phyloP scores from a whole-genome alignment of 1,140 invertebrate species.

The Ips nitidus region DNA sequence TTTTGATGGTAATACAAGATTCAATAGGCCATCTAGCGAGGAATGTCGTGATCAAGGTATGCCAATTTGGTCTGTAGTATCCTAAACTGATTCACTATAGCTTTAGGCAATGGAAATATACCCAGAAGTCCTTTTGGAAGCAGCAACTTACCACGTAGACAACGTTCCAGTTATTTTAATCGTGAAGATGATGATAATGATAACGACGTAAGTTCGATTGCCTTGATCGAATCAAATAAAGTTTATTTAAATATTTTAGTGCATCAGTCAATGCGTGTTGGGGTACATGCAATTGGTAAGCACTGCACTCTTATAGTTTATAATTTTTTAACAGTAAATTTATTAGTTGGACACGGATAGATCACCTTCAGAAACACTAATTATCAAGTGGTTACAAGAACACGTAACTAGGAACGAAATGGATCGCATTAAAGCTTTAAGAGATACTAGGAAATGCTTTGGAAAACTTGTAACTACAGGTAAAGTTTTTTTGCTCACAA shows the following conservation, averaged over 20 bases:
- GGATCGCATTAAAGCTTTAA: constrained; percentile 42
- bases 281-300: constrained; percentile 45
- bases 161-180: constrained; percentile 21
- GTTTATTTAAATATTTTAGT: constrained; percentile 33
- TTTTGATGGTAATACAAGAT: constrained; percentile 14
- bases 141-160: not conserved
- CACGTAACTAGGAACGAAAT: constrained; percentile 40
- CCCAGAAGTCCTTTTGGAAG: too few relatives aligned
- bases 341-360: constrained; percentile 44
- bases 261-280: constrained; percentile 45
- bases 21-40: constrained; percentile 9
- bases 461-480: constrained; percentile 42
- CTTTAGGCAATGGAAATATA: not conserved
- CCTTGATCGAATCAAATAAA: not conserved
- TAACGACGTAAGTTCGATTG: constrained; percentile 26
- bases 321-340: not conserved
- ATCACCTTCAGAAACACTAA: constrained; percentile 45
- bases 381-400: constrained; percentile 47
- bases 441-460: constrained; percentile 45
- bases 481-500: constrained; percentile 18
- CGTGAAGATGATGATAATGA: constrained; percentile 26
- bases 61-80: too few relatives aligned
- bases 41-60: constrained; percentile 13
- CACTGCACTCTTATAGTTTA: not conserved
- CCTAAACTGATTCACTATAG: not conserved